Base-by-base conservation (phyloP, 2,888 invertebrate genomes). In the Osedax fenrisi region DNA sequence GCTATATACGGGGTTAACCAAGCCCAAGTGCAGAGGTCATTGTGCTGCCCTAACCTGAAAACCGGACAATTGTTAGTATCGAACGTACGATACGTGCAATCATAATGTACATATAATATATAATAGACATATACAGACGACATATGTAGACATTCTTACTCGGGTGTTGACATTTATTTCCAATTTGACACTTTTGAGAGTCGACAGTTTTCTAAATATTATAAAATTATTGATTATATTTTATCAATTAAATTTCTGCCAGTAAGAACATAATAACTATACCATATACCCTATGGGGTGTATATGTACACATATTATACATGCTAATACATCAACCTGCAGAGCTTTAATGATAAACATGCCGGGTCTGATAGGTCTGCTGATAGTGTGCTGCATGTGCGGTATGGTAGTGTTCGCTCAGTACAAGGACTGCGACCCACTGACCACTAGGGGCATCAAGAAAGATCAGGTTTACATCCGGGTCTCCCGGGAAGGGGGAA, bases 1-100 rank as follows among this genome's bases (percentile, higher is more conserved):
- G 90, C 92, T 72, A 90, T 94, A 88, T 94, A 92, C 85, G 92
- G 91, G 82, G 91, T 92, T 56, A 94, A 94, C 85, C 94, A 95
- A 84, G 91, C 93, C 0, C 92, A 93, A 23, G 90, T 94, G 66
- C 94, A 94, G 85, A 91, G 94, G 84, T 93, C 93, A 82, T 87
- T 94, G 77, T 91, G 92, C 0, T 90, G 92, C 1, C 89, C 91
- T 81, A 88, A 87, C 59, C 89, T 92, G 78, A 87, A 88, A 10
- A 90, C 92, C 86, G 90, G 90, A 26, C 79, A 80, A 67, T 27
- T 78, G 80, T 80, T 66, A 75, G 76, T 66, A 68, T 25, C n/a
- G n/a, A n/a, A n/a, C n/a, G n/a, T n/a, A n/a, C n/a, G n/a, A n/a
- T n/a, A n/a, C n/a, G n/a, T n/a, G n/a, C n/a, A n/a, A n/a, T n/a